Conservation (phyloP, 1,140 invertebrate genomes). For the Drosophila littoralis region DNA sequence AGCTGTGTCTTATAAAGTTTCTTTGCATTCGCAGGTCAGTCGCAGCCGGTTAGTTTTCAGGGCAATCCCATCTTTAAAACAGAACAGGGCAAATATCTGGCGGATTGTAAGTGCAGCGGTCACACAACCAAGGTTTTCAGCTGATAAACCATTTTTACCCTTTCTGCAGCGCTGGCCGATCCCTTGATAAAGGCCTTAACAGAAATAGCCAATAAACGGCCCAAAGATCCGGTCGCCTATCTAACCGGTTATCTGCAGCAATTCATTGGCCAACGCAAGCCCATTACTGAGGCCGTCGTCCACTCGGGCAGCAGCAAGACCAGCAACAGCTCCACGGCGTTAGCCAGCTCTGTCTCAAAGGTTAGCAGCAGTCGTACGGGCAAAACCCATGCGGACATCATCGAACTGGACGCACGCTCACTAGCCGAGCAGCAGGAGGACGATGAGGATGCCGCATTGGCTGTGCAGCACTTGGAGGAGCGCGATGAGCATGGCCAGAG, state of each 20-base stretch:
- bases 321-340: constrained; percentile 62
- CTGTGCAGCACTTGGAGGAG: constrained; percentile 70
- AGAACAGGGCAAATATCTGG: constrained; percentile 92
- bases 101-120: constrained; percentile 87
- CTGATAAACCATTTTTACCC: not conserved
- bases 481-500: constrained; percentile 93
- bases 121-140: not conserved
- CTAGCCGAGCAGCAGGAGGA: constrained; percentile 42
- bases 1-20: constrained; percentile 41
- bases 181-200: constrained; percentile 94
- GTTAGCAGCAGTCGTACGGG: constrained; percentile 18
- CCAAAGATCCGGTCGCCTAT: constrained; percentile 92
- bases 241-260: constrained; percentile 92
- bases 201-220: constrained; percentile 92
- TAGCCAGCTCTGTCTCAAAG: constrained; percentile 43
- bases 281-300: constrained; percentile 56
- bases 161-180: constrained; percentile 90
- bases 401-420: constrained; percentile 58
- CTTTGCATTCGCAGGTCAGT: constrained; percentile 72
- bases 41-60: constrained; percentile 87
- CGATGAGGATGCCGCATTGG: constrained; percentile 51
- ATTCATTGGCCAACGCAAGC: constrained; percentile 84
- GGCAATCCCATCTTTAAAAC: constrained; percentile 90
- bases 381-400: constrained; percentile 47
- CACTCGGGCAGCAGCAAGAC: constrained; percentile 67